Base-by-base conservation (phyloP, 2,113 vertebrate species). In the Aegithalos caudatus region DNA sequence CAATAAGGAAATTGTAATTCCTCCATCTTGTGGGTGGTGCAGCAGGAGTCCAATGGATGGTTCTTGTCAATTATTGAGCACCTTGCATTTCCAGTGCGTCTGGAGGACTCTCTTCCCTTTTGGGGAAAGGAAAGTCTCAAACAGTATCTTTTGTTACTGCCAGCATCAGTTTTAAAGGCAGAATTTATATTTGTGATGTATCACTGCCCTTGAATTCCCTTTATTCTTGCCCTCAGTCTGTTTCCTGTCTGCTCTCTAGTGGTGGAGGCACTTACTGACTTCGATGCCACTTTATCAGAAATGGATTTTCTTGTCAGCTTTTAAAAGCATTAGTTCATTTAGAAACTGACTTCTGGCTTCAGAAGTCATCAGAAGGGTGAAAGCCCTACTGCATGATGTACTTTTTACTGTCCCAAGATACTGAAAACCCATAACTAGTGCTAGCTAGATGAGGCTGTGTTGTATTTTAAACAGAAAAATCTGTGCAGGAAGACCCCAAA, bases 171-270 rank as follows among this genome's bases (percentile, higher is more conserved):
- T 92, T 66, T 78, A 84, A 89, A 74, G 23, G 7, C 27, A 78
- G 29, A 77, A 78, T 84, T 81, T 74, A 1, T 54, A 31, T 91
- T 57, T 62, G 37, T 42, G 21, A 7, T 81, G 7, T 54, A 35
- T 44, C 0, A 0, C 6, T 65, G 40, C 20, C 11, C 22, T 90
- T 0, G 0, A 53, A 77, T 64, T 80, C 5, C 4, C 4, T 7
- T 64, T 64, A 11, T 14, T 86, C 66, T 84, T 84, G 50, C 7
- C 45, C 25, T 73, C 50, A 19, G 22, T 62, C 56, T 66, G 10
- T 33, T 13, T 24, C 8, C 33, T 4, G 0, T 72, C 12, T 37
- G 12, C 14, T 56, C 16, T 66, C 21, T 60, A 14, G 3, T 69
- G 17, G 13, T n/a, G 21, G 53, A 61, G 12, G 33, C 6, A 21